phyloP scores from a whole-genome alignment of 1,140 invertebrate genomes.

The Pogonomyrmex californicus region DNA sequence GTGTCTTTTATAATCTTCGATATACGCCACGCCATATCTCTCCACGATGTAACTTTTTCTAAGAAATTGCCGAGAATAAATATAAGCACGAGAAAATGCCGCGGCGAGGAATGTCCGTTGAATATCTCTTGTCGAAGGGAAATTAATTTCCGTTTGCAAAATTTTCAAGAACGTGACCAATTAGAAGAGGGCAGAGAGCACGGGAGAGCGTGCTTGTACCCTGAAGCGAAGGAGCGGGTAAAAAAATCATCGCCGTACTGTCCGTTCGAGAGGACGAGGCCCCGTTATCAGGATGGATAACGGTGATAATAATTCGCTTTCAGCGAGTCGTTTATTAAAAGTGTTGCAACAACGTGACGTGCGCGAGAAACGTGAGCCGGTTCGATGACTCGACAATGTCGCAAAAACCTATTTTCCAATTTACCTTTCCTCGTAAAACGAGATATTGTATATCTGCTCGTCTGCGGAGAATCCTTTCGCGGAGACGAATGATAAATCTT shows the following conservation, averaged over 20 bases:
- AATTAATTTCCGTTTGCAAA: conserved; percentile 65
- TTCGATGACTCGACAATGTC: background rate
- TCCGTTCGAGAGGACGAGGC: conserved; percentile 39
- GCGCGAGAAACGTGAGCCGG: background rate
- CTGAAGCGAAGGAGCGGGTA: conserved; percentile 4
- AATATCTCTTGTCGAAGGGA: conserved; percentile 5
- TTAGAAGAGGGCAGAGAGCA: conserved; percentile 44
- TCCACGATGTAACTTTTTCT: background rate
- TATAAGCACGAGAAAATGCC: conserved; percentile 3
- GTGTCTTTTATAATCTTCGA: background rate
- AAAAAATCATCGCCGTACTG: background rate
- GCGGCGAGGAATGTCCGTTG: background rate
- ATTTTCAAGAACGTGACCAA: conserved; percentile 62
- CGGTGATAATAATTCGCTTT: conserved; percentile 65
- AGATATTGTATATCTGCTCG: background rate
- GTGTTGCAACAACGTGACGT: conserved; percentile 22
- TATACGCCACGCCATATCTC: conserved; percentile 3
- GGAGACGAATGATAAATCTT: background rate
- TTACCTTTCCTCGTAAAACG: background rate
- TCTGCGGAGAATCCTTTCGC: background rate
- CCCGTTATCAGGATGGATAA: conserved; percentile 70
- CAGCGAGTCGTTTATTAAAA: conserved; percentile 47
- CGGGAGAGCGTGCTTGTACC: conserved; percentile 29
- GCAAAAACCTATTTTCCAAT: conserved; percentile 18
- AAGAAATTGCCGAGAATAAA: conserved; percentile 7